Percentiles rank a stretch among this genome's conserved stretches.
These are phyloP conservation scores for Drosophila colorata DNA, from an alignment of 2,888 invertebrate genomes.

Conservation along the genomic window DNA sequence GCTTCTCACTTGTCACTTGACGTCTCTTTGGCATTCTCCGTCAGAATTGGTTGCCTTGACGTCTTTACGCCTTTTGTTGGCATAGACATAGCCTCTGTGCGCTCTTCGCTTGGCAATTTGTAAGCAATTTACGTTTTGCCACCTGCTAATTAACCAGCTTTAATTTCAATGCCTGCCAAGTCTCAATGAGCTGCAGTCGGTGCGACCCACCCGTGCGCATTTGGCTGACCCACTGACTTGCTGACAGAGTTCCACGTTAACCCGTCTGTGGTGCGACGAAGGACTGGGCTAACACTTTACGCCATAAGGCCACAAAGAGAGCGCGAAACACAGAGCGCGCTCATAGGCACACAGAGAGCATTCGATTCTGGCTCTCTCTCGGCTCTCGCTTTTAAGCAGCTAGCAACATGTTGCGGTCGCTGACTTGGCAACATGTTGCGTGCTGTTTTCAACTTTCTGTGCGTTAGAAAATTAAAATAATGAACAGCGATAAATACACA, in stretches of 20 bases:
- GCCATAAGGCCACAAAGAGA: conserved; percentile 5
- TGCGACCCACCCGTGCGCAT: conserved; percentile 1
- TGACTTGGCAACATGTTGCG: conserved; percentile 57
- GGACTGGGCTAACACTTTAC: conserved; percentile 39
- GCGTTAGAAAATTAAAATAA: conserved; percentile 72
- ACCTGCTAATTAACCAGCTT: conserved; percentile 71
- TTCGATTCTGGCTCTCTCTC: too few species aligned
- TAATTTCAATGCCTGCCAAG: conserved; percentile 69
- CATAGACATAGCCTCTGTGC: conserved; percentile 2
- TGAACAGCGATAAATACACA: conserved; percentile 47
- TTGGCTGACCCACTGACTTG: conserved; percentile 72
- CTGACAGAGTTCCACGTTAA: conserved; percentile 77
- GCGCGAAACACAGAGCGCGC: conserved; percentile 3
- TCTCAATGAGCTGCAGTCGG: conserved; percentile 59
- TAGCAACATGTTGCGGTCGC: background rate
- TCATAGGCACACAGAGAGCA: background rate
- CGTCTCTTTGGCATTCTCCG: conserved; percentile 8
- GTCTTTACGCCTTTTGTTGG: conserved; percentile 43
- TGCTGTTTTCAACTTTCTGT: conserved; percentile 55
- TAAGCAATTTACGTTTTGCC: conserved; percentile 60
- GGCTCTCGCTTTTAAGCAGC: background rate
- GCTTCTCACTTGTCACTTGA: background rate
- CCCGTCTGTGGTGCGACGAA: conserved; percentile 46
- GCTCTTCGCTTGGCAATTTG: conserved; percentile 54
- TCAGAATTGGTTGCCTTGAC: conserved; percentile 7